Evolutionary conservation across 2,113 vertebrate genomes (phyloP).

Genomic region (Xyliphius kryptos): DNA sequence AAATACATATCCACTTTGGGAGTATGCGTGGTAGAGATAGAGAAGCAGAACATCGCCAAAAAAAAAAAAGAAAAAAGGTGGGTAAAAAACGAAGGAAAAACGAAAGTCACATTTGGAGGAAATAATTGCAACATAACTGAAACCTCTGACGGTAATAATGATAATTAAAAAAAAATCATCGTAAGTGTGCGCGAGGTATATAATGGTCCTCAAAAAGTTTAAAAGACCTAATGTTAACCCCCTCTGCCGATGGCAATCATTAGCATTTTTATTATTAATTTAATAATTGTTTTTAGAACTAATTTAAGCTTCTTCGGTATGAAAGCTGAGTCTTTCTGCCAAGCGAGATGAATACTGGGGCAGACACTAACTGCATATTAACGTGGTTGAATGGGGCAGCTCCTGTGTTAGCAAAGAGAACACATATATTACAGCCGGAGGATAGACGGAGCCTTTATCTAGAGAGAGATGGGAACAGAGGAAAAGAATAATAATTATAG

Average conservation of each 20-base stretch:
- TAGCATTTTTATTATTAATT: too few species aligned
- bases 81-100: background rate
- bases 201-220: background rate
- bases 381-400: conserved; percentile 10
- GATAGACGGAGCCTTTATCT: conserved; percentile 3
- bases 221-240: too few species aligned
- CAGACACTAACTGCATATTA: conserved; percentile 19
- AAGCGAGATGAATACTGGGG: conserved; percentile 1
- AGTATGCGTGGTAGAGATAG: background rate
- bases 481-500: conserved; percentile 10
- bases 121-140: too few species aligned
- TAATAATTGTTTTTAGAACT: too few species aligned
- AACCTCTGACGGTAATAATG: background rate
- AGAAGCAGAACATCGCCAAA: background rate
- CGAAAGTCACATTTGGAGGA: background rate
- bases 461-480: background rate
- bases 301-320: background rate
- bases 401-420: conserved; percentile 11
- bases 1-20: conserved; percentile 4
- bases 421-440: conserved; percentile 8
- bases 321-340: background rate
- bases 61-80: background rate
- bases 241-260: too few species aligned
- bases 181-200: background rate
- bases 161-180: background rate